These are phyloP conservation scores for Sebastes jordani DNA, from an alignment of 2,797 vertebrate genomes.

Conservation along the genomic window DNA sequence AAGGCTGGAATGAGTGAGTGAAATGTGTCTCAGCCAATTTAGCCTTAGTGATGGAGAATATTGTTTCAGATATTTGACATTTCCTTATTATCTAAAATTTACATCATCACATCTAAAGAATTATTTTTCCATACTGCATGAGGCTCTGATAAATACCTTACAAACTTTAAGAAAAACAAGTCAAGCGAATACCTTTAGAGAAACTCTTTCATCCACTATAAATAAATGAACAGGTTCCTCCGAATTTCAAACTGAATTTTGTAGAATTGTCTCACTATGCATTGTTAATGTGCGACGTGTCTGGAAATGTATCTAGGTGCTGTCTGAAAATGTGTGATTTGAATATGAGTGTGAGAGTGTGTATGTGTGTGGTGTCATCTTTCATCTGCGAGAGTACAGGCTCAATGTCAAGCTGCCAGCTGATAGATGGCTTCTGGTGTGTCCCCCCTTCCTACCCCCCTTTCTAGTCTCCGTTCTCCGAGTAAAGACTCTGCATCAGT, in stretches of 20 bases:
- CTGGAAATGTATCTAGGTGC: constrained; percentile 21
- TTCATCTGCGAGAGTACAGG: constrained; percentile 53
- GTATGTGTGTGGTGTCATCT: constrained; percentile 22
- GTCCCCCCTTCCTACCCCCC: neutral
- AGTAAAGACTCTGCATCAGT: constrained; percentile 30
- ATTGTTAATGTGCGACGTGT: constrained; percentile 50
- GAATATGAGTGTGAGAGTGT: neutral
- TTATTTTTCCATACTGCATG: neutral
- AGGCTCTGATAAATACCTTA: constrained; percentile 20
- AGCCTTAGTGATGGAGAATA: neutral
- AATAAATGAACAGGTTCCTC: constrained; percentile 58
- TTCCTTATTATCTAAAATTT: constrained; percentile 1
- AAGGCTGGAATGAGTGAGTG: neutral
- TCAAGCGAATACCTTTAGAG: constrained; percentile 28
- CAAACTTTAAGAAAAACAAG: constrained; percentile 40
- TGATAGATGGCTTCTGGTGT: constrained; percentile 37
- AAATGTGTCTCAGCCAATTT: neutral
- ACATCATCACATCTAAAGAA: neutral
- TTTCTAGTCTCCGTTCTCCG: neutral
- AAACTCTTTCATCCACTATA: constrained; percentile 45
- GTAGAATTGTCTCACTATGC: constrained; percentile 40
- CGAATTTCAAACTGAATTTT: constrained; percentile 64
- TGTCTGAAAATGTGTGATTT: constrained; percentile 35
- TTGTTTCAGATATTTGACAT: neutral
- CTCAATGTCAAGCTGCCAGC: constrained; percentile 63